Conservation (phyloP, 2,113 vertebrate species). For the Emydura subglobosa region DNA sequence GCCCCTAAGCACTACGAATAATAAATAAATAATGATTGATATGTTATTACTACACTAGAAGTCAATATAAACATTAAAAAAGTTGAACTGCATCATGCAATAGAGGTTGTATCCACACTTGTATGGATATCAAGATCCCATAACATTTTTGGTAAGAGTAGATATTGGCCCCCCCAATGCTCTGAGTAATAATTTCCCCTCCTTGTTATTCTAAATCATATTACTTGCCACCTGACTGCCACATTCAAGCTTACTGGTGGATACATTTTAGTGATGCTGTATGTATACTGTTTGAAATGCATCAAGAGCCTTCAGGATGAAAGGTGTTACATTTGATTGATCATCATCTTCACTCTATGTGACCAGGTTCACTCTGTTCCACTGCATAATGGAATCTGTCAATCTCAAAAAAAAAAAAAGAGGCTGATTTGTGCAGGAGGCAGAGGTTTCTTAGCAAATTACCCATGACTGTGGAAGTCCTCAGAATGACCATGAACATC, state of each 20-base stretch:
- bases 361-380: background rate
- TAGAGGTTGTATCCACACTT: background rate
- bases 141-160: background rate
- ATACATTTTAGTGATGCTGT: background rate
- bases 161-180: background rate
- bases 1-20: background rate
- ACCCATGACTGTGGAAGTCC: background rate
- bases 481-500: background rate
- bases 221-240: rapidly evolving
- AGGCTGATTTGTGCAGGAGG: background rate
- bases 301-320: background rate
- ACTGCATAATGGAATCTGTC: background rate
- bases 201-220: background rate
- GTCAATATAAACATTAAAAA: background rate
- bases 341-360: background rate
- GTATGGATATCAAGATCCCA: background rate
- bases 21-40: background rate
- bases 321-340: background rate
- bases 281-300: rapidly evolving
- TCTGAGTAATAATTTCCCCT: background rate
- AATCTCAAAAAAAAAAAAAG: background rate
- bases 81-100: rapidly evolving
- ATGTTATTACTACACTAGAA: background rate
- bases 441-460: background rate
- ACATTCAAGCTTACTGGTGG: background rate